A percentile compares a stretch with the other conserved stretches of the same genome.
Conservation (phyloP, 2,797 vertebrate species). For the Delichon dasypus region DNA sequence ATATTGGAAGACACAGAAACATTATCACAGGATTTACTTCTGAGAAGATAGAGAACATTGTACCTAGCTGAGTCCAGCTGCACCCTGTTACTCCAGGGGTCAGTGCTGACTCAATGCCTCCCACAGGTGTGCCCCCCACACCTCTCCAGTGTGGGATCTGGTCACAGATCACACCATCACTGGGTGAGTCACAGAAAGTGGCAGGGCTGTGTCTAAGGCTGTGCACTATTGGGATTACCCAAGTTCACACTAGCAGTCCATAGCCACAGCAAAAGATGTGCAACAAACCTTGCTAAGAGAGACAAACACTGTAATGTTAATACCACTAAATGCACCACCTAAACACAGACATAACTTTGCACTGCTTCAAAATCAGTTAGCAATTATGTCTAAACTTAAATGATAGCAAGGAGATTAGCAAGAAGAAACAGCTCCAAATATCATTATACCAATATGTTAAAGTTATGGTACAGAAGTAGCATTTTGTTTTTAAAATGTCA, state of each 20-base stretch:
- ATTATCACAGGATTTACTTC: background rate
- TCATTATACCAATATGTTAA: background rate
- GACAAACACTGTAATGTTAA: background rate
- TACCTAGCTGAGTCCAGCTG: background rate
- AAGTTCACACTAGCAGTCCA: background rate
- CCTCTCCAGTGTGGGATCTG: background rate
- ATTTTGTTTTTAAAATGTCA: background rate
- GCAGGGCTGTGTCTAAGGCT: background rate
- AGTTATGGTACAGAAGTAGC: background rate
- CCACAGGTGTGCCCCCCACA: background rate
- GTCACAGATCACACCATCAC: background rate
- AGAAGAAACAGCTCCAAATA: background rate
- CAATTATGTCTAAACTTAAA: background rate
- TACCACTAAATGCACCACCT: background rate
- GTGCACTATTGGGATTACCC: rapidly evolving
- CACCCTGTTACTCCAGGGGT: no score
- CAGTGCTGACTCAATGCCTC: background rate
- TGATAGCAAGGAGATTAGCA: background rate
- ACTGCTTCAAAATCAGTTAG: background rate
- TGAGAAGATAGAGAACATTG: background rate
- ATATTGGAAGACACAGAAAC: background rate
- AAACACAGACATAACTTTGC: background rate
- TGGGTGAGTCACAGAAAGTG: background rate
- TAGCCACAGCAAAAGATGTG: background rate
- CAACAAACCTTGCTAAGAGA: background rate